These are phyloP conservation scores for Poeciliopsis paucimaculata DNA, from an alignment of 2,797 vertebrate species.

Conservation along the genomic window DNA sequence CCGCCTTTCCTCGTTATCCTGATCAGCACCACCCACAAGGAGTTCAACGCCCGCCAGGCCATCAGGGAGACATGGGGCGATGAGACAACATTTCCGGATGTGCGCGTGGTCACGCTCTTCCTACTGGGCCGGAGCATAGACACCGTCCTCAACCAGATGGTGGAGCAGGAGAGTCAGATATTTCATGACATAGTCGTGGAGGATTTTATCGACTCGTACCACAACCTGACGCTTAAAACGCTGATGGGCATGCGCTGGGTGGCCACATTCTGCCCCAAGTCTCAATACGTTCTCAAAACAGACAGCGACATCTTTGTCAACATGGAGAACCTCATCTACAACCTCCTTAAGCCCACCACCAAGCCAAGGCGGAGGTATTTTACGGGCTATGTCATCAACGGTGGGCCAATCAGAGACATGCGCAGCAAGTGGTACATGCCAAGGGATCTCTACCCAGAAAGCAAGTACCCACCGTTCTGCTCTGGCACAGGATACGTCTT, in stretches of 20 bases:
- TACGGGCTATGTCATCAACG: conserved; percentile 97
- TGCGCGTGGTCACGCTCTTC: conserved; percentile 92
- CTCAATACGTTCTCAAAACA: conserved; percentile 97
- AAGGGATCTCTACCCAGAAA: conserved; percentile 94
- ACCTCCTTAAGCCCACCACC: conserved; percentile 92
- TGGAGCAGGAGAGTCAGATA: conserved; percentile 98
- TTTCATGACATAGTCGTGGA: conserved; percentile 98
- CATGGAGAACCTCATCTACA: conserved; percentile 99
- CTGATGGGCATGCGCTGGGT: conserved; percentile 99
- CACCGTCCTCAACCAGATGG: conserved; percentile 95
- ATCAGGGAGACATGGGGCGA: conserved; percentile 99
- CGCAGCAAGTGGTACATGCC: conserved; percentile 99
- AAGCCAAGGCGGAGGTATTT: conserved; percentile 96
- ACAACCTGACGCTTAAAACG: conserved; percentile 97
- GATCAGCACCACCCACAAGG: conserved; percentile 98
- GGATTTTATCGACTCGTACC: conserved; percentile 97
- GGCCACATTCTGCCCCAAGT: conserved; percentile 92
- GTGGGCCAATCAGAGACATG: conserved; percentile 95
- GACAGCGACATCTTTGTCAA: conserved; percentile 99
- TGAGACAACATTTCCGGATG: conserved; percentile 90
- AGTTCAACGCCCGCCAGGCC: conserved; percentile 96
- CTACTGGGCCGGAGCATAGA: conserved; percentile 92
- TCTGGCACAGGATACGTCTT: conserved; percentile 98
- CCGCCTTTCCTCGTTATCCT: conserved; percentile 94
- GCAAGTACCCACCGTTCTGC: conserved; percentile 98